A percentile compares a stretch with the other conserved stretches of the same genome.
phyloP scores from a whole-genome alignment of 1,140 invertebrate species.

The Zaprionus vittiger region DNA sequence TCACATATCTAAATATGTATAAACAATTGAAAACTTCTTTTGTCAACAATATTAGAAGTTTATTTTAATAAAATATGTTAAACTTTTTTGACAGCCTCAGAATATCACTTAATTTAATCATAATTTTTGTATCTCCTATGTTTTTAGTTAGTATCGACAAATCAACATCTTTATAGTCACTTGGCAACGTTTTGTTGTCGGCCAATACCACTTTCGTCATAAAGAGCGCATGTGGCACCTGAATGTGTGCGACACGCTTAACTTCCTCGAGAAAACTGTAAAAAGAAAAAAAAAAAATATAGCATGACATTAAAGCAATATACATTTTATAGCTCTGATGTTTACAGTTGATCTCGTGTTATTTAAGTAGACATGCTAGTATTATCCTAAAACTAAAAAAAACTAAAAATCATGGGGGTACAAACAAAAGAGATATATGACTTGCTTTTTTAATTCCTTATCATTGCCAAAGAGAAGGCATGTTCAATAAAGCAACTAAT shows the following conservation, averaged over 20 bases:
- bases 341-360: background rate
- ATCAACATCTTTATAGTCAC: constrained; percentile 75
- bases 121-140: constrained; percentile 52
- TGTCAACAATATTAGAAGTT: background rate
- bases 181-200: constrained; percentile 65
- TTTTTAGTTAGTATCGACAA: constrained; percentile 60
- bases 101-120: constrained; percentile 60
- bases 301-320: background rate
- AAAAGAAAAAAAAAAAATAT: background rate
- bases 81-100: constrained; percentile 66
- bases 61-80: constrained; percentile 59
- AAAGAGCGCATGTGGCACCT: constrained; percentile 71
- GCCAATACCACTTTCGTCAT: constrained; percentile 76
- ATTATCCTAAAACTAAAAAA: too few species aligned
- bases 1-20: background rate
- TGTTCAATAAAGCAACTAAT: background rate
- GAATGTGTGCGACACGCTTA: constrained; percentile 55
- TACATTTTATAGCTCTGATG: background rate
- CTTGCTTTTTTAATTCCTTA: background rate
- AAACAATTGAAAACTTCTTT: background rate
- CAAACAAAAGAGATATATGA: background rate
- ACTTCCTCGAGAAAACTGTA: constrained; percentile 72
- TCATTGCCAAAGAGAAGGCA: background rate
- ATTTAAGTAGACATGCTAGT: background rate
- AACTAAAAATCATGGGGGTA: background rate